Percentiles rank a stretch among this genome's conserved stretches.
phyloP scores from a whole-genome alignment of 23 tunicate genomes.

The Styela clava region DNA sequence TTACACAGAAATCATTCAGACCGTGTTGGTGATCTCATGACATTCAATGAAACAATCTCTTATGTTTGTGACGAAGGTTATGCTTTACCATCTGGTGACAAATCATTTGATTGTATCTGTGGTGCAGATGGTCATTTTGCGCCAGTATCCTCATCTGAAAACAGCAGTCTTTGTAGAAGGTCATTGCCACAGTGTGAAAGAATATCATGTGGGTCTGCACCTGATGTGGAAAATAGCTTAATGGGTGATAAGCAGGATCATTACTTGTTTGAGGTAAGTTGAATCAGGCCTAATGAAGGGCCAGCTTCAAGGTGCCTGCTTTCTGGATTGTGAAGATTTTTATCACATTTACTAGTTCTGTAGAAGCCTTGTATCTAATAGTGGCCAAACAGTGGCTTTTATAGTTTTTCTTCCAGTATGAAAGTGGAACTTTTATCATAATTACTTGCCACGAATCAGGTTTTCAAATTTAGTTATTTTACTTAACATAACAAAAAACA shows the following conservation, averaged over 20 bases:
- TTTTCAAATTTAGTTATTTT: too few relatives aligned
- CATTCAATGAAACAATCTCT: not conserved
- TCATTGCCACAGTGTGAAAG: slow-evolving; percentile 10
- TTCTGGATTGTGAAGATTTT: too few relatives aligned
- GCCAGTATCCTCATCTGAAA: not conserved
- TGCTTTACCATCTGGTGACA: not conserved
- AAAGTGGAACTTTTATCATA: too few relatives aligned
- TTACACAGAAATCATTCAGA: slow-evolving; percentile 8
- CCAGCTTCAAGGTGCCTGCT: too few relatives aligned
- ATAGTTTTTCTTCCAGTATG: too few relatives aligned
- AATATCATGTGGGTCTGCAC: slow-evolving; percentile 17
- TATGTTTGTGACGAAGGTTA: slow-evolving; percentile 63
- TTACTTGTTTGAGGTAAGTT: slow-evolving; percentile 10
- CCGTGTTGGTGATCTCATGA: not conserved
- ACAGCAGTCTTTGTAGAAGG: not conserved
- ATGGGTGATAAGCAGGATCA: not conserved
- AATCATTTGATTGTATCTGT: slow-evolving; percentile 13
- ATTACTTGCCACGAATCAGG: too few relatives aligned
- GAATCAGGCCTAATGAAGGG: too few relatives aligned
- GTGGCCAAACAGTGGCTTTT: too few relatives aligned
- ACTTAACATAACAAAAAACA: too few relatives aligned
- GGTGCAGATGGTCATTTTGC: slow-evolving; percentile 3
- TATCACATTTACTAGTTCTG: too few relatives aligned
- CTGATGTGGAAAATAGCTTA: not conserved
- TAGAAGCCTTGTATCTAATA: too few relatives aligned